Percentiles rank a stretch among this genome's conserved stretches.
Evolutionary conservation across 2,113 vertebrate species (phyloP).

Genomic region (Epinephelus moara): DNA sequence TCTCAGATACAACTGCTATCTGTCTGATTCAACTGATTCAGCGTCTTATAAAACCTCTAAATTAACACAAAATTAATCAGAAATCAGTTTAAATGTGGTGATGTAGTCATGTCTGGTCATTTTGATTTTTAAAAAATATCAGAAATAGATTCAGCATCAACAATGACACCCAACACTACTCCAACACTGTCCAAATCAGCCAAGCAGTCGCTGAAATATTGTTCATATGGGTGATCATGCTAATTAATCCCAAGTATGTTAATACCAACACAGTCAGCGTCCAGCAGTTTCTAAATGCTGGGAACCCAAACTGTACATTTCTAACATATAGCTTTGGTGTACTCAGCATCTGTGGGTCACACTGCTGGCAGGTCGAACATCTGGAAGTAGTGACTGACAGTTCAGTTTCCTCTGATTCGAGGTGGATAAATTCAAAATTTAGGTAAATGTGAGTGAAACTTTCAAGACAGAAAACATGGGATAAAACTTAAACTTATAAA

Average conservation of each 20-base stretch:
- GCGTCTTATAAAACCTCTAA: neutral
- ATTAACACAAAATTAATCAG: no score
- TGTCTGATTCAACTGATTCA: neutral
- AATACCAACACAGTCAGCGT: neutral
- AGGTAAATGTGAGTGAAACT: no score
- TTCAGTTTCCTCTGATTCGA: no score
- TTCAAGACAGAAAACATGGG: no score
- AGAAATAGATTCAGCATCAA: neutral
- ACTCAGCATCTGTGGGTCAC: no score
- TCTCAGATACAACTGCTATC: neutral
- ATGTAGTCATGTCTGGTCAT: neutral
- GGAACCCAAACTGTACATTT: neutral
- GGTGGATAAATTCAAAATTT: no score
- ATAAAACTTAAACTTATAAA: no score
- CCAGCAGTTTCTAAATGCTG: neutral
- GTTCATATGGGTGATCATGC: neutral
- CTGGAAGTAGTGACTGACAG: no score
- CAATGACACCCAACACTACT: no score
- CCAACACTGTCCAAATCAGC: no score
- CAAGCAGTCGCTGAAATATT: neutral
- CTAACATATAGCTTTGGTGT: neutral
- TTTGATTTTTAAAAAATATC: neutral
- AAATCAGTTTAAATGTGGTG: neutral
- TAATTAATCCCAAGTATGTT: neutral
- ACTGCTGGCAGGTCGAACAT: no score